phyloP scores from a whole-genome alignment of 2,797 vertebrate species.

The Harpagifer antarcticus region DNA sequence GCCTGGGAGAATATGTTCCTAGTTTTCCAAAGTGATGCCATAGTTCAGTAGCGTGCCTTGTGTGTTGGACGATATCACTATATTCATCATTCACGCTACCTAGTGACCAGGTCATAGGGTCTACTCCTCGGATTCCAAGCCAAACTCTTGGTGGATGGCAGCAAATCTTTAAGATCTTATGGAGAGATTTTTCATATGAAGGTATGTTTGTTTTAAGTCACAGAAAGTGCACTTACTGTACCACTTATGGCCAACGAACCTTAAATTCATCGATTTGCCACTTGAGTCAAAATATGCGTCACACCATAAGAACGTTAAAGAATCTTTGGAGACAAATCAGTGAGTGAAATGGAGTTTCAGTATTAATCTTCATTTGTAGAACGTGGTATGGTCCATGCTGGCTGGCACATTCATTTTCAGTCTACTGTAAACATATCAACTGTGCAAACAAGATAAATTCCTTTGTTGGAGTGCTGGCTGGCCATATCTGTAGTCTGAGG shows the following conservation, averaged over 20 bases:
- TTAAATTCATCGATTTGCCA: neutral
- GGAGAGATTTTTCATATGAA: constrained; percentile 31
- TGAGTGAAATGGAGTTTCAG: neutral
- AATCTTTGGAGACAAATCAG: neutral
- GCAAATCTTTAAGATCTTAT: constrained; percentile 11
- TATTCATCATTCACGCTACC: constrained; percentile 45
- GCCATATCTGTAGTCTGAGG: constrained; percentile 64
- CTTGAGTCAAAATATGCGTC: constrained; percentile 17
- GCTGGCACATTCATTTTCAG: constrained; percentile 56
- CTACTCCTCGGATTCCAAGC: constrained; percentile 61
- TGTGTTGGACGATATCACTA: constrained; percentile 52
- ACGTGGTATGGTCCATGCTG: constrained; percentile 19
- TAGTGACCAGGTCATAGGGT: constrained; percentile 41
- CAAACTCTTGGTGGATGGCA: neutral
- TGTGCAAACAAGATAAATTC: constrained; percentile 73
- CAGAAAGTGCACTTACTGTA: constrained; percentile 23
- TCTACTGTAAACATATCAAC: constrained; percentile 69
- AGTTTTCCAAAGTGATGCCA: constrained; percentile 42
- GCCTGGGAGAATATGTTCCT: constrained; percentile 10
- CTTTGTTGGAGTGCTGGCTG: constrained; percentile 36
- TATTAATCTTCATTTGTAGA: constrained; percentile 25
- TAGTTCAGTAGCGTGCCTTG: constrained; percentile 49
- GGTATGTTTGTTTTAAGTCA: constrained; percentile 37
- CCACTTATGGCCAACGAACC: neutral
- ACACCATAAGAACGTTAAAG: constrained; percentile 3